A percentile compares a stretch with the other conserved stretches of the same genome.
Evolutionary conservation across 1,140 invertebrate genomes (phyloP).

Genomic region (Leptoteleia sp.): DNA sequence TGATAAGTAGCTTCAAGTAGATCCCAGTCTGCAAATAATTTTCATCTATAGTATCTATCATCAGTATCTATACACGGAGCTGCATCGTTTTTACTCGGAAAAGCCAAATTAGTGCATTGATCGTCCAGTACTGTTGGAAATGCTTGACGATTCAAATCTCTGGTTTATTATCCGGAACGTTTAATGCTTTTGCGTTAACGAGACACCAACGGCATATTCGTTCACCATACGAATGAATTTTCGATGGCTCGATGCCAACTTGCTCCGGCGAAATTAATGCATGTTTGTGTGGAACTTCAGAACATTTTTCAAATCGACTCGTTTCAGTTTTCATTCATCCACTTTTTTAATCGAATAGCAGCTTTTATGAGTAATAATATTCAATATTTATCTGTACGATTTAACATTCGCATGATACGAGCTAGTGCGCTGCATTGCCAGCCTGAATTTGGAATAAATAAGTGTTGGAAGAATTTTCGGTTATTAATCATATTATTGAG

Average conservation of each 20-base stretch:
- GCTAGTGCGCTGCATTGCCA: background rate
- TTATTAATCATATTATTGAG: slow-evolving; percentile 12
- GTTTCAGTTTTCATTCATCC: slow-evolving; percentile 51
- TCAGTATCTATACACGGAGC: slow-evolving; percentile 39
- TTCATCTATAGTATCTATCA: slow-evolving; percentile 53
- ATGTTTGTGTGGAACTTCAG: slow-evolving; percentile 74
- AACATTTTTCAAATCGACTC: slow-evolving; percentile 73
- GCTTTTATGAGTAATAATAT: slow-evolving; percentile 44
- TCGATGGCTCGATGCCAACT: slow-evolving; percentile 77
- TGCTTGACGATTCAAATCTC: slow-evolving; percentile 72
- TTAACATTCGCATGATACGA: slow-evolving; percentile 11
- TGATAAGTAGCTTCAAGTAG: slow-evolving; percentile 53
- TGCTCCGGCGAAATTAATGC: slow-evolving; percentile 73
- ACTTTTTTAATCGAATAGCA: slow-evolving; percentile 56
- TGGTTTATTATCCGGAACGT: slow-evolving; percentile 78
- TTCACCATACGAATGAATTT: slow-evolving; percentile 71
- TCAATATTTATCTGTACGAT: slow-evolving; percentile 42
- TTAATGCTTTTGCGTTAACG: slow-evolving; percentile 75
- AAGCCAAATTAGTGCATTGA: slow-evolving; percentile 73
- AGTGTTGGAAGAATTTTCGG: slow-evolving; percentile 6
- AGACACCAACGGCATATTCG: slow-evolving; percentile 65
- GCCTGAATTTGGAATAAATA: background rate
- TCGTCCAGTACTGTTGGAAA: slow-evolving; percentile 70
- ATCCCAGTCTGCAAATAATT: slow-evolving; percentile 61
- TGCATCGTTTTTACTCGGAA: slow-evolving; percentile 55